phyloP scores from a whole-genome alignment of 1,140 invertebrate genomes.

The Teleogryllus occipitalis region DNA sequence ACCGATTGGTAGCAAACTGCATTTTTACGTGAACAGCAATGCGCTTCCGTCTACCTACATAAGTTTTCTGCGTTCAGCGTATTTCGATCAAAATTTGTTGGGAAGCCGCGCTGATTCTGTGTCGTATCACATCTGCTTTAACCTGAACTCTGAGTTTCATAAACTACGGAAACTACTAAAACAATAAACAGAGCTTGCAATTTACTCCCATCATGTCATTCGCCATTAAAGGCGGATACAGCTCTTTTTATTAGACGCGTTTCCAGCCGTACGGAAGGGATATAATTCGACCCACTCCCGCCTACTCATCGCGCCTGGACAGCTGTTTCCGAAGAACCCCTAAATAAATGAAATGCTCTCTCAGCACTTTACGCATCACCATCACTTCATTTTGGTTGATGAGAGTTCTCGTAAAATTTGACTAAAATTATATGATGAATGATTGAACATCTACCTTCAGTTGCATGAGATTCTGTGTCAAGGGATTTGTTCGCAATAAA shows the following conservation, averaged over 20 bases:
- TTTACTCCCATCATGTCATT: slow-evolving; percentile 1
- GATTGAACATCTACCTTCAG: too few relatives aligned
- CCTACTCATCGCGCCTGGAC: not conserved
- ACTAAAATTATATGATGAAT: not conserved
- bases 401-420: not conserved
- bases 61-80: too few relatives aligned
- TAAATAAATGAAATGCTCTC: slow-evolving; percentile 1
- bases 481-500: too few relatives aligned
- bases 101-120: too few relatives aligned
- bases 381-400: not conserved
- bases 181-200: not conserved
- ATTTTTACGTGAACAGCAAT: too few relatives aligned
- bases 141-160: not conserved
- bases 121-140: not conserved
- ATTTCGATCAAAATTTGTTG: too few relatives aligned
- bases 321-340: not conserved
- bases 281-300: not conserved
- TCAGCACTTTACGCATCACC: not conserved
- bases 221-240: not conserved
- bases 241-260: not conserved
- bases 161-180: not conserved
- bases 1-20: too few relatives aligned
- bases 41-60: too few relatives aligned
- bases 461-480: too few relatives aligned
- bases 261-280: not conserved